These are phyloP conservation scores for Strongylocentrotus purpuratus DNA, from an alignment of 35 echinoderm and acorn worm species.

Conservation along the genomic window DNA sequence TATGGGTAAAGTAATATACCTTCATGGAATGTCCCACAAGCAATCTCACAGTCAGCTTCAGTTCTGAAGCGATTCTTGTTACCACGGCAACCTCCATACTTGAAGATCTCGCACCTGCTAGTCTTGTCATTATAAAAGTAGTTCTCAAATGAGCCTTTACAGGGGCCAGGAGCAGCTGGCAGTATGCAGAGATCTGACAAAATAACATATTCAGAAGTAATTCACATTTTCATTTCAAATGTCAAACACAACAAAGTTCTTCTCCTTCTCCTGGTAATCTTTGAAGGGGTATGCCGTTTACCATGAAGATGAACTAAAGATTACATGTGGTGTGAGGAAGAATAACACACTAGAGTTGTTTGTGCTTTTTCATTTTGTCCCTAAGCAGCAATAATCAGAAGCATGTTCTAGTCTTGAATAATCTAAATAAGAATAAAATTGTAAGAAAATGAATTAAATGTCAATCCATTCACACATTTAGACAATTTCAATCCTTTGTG, in stretches of 20 bases:
- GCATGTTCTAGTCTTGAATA: no score
- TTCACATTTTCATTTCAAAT: background rate
- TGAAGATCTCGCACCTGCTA: conserved; percentile 69
- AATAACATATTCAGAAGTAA: background rate
- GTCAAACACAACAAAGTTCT: background rate
- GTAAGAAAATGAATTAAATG: no score
- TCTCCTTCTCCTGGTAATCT: background rate
- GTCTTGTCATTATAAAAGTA: conserved; percentile 74
- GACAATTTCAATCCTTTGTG: no score
- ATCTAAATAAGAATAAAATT: no score
- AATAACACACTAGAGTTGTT: no score
- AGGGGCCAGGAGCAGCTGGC: conserved; percentile 75
- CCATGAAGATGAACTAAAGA: no score
- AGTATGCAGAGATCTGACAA: conserved; percentile 73
- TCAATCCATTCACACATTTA: no score
- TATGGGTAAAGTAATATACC: conserved; percentile 36
- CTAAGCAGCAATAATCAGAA: no score
- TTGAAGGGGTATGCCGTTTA: no score
- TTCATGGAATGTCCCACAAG: conserved; percentile 73
- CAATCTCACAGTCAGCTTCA: conserved; percentile 67
- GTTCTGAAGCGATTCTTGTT: conserved; percentile 88
- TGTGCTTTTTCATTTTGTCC: no score
- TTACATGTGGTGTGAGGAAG: no score
- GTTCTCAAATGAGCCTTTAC: conserved; percentile 60
- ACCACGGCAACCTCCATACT: conserved; percentile 92